A percentile compares a stretch with the other conserved stretches of the same genome.
These are phyloP conservation scores for Bambusicola thoracicus DNA, from an alignment of 2,113 vertebrate genomes.

Conservation along the genomic window DNA sequence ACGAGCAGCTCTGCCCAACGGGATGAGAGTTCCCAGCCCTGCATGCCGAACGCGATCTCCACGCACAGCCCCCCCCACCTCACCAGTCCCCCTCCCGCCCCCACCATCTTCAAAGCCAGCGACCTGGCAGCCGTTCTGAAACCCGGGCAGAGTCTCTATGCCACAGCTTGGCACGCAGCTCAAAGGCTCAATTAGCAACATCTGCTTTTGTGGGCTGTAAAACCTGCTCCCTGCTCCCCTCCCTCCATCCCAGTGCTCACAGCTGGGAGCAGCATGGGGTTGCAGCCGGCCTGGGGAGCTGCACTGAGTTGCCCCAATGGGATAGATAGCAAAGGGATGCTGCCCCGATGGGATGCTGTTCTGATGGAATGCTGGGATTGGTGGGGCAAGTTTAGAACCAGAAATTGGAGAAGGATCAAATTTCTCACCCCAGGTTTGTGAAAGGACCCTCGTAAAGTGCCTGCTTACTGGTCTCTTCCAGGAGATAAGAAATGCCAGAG, in stretches of 20 bases:
- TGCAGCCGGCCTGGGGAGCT: neutral
- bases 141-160: conserved; percentile 48
- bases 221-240: conserved; percentile 15
- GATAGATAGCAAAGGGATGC: neutral
- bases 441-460: accelerated
- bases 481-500: neutral
- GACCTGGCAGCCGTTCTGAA: conserved; percentile 64
- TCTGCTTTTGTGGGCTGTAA: conserved; percentile 54
- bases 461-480: neutral
- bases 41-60: neutral
- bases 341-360: neutral
- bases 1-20: accelerated
- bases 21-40: neutral
- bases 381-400: neutral
- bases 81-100: neutral
- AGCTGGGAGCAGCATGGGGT: conserved; percentile 66
- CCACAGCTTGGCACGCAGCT: conserved; percentile 54
- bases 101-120: conserved; percentile 27
- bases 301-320: neutral
- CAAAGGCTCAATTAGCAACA: conserved; percentile 70
- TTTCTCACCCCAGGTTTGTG: neutral
- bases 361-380: neutral
- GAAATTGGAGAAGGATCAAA: neutral
- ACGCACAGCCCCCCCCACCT: accelerated
- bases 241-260: neutral